Conservation (phyloP, 1,140 invertebrate species). For the Drosophila takahashii region DNA sequence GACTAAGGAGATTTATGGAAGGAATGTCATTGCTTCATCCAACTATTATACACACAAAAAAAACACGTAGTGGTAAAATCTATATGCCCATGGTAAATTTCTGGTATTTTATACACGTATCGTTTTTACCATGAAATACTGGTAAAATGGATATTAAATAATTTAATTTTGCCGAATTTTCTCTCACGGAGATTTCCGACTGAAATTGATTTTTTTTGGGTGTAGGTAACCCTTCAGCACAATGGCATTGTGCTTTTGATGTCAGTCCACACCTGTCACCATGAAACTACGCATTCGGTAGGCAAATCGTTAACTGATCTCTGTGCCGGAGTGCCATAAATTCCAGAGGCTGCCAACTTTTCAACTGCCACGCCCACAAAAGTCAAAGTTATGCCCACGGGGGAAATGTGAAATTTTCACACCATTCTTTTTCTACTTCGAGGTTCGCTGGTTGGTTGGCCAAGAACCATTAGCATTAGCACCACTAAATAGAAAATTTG, state of each 20-base stretch:
- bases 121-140: too few species aligned
- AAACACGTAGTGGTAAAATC: too few species aligned
- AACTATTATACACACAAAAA: too few species aligned
- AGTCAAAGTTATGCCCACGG: constrained; percentile 26
- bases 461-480: constrained; percentile 76
- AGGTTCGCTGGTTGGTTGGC: constrained; percentile 15
- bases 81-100: too few species aligned
- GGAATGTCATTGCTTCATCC: constrained; percentile 6
- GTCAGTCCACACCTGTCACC: constrained; percentile 32
- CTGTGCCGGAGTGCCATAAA: constrained; percentile 36
- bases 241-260: constrained; percentile 13
- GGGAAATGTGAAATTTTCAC: constrained; percentile 25
- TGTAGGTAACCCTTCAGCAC: not conserved
- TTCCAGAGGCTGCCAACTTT: constrained; percentile 39
- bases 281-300: constrained; percentile 28
- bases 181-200: too few species aligned
- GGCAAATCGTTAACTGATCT: constrained; percentile 53
- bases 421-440: constrained; percentile 8
- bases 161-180: too few species aligned
- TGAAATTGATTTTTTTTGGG: too few species aligned
- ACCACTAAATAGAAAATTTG: constrained; percentile 68
- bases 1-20: constrained; percentile 1
- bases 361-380: constrained; percentile 38
- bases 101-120: too few species aligned
- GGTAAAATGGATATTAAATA: too few species aligned